Evolutionary conservation across 2,797 vertebrate species (phyloP).

Genomic region (Phrynocephalus guinanensis): DNA sequence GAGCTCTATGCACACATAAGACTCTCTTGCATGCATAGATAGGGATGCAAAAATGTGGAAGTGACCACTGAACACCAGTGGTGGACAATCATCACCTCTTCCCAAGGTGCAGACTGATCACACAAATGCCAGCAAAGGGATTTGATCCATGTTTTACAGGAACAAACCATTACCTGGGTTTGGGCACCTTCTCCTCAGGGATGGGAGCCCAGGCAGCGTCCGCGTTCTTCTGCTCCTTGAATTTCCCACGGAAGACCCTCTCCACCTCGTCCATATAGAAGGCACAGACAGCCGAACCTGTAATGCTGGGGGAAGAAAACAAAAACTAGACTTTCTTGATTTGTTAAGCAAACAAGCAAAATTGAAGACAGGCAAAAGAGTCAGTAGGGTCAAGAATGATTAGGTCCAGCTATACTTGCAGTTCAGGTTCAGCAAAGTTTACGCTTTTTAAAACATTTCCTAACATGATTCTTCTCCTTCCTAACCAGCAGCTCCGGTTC

Average conservation of each 20-base stretch:
- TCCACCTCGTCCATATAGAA: conserved; percentile 97
- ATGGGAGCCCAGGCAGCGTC: conserved; percentile 90
- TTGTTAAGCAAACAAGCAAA: neutral
- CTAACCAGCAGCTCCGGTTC: neutral
- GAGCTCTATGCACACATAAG: no score
- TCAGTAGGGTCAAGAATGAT: neutral
- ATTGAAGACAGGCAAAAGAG: neutral
- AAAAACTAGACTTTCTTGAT: neutral
- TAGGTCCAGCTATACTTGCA: no score
- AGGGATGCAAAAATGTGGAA: no score
- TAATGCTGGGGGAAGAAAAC: conserved; percentile 80
- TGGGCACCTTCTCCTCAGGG: conserved; percentile 90
- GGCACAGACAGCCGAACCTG: conserved; percentile 92
- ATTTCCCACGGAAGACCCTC: conserved; percentile 88
- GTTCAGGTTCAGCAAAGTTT: neutral
- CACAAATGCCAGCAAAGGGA: neutral
- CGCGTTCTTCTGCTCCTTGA: conserved; percentile 90
- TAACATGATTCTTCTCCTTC: no score
- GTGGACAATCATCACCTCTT: no score
- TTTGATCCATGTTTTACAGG: no score
- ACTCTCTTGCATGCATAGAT: no score
- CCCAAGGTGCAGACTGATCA: neutral
- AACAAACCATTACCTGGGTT: conserved; percentile 82
- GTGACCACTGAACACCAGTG: neutral
- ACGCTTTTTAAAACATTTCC: neutral